phyloP scores from a whole-genome alignment of 2,113 vertebrate species.

The Nesoenas mayeri region DNA sequence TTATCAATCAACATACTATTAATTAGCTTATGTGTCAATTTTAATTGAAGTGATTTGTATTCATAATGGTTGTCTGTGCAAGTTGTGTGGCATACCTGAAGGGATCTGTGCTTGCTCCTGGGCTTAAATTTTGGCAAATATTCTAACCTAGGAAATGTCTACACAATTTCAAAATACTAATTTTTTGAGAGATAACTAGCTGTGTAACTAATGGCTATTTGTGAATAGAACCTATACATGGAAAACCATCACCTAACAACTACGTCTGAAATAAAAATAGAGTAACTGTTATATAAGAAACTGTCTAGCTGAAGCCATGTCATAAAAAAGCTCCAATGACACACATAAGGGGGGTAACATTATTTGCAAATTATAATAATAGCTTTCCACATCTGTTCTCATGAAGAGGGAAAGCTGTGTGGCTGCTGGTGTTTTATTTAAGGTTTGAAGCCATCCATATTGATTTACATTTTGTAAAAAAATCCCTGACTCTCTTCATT shows the following conservation, averaged over 20 bases:
- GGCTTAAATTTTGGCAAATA: neutral
- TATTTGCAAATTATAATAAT: constrained; percentile 65
- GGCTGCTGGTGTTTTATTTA: constrained; percentile 28
- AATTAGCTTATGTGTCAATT: constrained; percentile 31
- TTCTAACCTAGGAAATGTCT: neutral
- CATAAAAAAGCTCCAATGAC: constrained; percentile 39
- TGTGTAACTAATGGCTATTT: neutral
- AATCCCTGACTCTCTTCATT: neutral
- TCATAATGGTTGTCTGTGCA: neutral
- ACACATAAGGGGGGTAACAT: constrained; percentile 30
- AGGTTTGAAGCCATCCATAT: neutral
- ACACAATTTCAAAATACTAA: neutral
- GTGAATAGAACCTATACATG: neutral
- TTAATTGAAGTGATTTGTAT: constrained; percentile 54
- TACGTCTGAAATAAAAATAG: neutral
- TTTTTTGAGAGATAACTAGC: neutral
- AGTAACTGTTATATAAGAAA: constrained; percentile 1
- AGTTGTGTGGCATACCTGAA: neutral
- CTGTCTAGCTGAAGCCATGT: neutral
- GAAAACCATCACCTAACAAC: neutral
- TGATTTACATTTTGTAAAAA: neutral
- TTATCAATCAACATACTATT: constrained; percentile 58
- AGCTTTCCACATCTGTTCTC: constrained; percentile 55
- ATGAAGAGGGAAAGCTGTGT: constrained; percentile 33
- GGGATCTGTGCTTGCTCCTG: neutral